Evolutionary conservation across 2,113 vertebrate species (phyloP).

Genomic region (Brachypteracias leptosomus): DNA sequence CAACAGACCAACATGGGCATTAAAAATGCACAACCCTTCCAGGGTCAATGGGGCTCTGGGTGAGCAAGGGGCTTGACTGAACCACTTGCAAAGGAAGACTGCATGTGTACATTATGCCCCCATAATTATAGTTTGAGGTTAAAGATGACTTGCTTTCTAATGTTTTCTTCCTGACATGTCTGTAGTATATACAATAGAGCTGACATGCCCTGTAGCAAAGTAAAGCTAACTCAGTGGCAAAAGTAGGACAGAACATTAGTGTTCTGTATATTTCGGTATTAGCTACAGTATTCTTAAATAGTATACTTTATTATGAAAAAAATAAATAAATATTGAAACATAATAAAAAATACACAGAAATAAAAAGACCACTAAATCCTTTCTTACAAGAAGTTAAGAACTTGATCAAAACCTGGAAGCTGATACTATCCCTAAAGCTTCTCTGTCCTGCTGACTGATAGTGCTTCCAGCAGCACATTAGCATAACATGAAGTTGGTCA

Average conservation of each 20-base stretch:
- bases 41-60: accelerated
- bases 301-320: neutral
- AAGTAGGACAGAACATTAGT: neutral
- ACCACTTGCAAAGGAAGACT: neutral
- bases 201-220: neutral
- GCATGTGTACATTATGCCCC: neutral
- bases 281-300: neutral
- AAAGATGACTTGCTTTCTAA: neutral
- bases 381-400: neutral
- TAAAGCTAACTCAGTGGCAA: neutral
- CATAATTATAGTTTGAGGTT: neutral
- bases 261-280: too few relatives aligned
- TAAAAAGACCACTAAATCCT: neutral
- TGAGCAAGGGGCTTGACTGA: neutral
- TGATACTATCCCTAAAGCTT: neutral
- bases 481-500: neutral
- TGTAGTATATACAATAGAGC: neutral
- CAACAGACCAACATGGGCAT: neutral
- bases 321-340: neutral
- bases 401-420: neutral
- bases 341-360: neutral
- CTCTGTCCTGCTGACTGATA: neutral
- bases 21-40: neutral
- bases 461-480: neutral
- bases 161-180: neutral